These are phyloP conservation scores for Cryptosula pallasiana DNA, from an alignment of 2,888 invertebrate genomes.

Conservation along the genomic window DNA sequence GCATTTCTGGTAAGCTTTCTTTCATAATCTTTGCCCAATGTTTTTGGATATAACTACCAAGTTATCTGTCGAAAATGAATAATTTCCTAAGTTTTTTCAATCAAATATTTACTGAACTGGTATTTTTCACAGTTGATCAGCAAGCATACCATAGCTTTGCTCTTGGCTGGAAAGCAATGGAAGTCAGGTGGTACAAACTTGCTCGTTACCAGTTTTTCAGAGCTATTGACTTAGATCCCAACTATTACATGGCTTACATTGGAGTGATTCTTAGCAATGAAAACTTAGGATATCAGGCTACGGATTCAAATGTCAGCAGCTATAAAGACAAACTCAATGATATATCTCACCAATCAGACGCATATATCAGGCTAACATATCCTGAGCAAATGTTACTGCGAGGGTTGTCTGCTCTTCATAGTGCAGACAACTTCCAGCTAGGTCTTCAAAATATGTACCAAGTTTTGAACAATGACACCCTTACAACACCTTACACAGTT, in stretches of 20 bases:
- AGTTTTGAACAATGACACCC: not conserved
- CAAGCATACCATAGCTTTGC: not conserved
- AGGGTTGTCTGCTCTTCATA: not conserved
- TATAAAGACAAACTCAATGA: not conserved
- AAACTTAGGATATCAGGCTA: not conserved
- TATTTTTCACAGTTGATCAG: not conserved
- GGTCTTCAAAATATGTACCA: not conserved
- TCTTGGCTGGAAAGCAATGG: conserved; percentile 10
- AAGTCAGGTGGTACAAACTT: not conserved
- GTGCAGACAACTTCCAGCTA: not conserved
- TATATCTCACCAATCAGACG: not conserved
- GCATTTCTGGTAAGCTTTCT: not conserved
- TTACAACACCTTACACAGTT: not conserved
- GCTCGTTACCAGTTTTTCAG: not conserved
- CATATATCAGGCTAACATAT: not conserved
- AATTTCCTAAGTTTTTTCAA: not conserved
- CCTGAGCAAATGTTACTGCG: not conserved
- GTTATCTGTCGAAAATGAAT: not conserved
- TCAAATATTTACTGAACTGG: not conserved
- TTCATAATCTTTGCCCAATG: not conserved
- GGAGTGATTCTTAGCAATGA: not conserved
- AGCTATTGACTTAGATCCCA: not conserved
- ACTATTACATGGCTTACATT: not conserved
- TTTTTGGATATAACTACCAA: not conserved
- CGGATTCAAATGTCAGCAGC: not conserved